Percentiles rank a stretch among this genome's conserved stretches.
These are phyloP conservation scores for Nymphalis urticae DNA, from an alignment of 2,888 invertebrate genomes.

Conservation along the genomic window DNA sequence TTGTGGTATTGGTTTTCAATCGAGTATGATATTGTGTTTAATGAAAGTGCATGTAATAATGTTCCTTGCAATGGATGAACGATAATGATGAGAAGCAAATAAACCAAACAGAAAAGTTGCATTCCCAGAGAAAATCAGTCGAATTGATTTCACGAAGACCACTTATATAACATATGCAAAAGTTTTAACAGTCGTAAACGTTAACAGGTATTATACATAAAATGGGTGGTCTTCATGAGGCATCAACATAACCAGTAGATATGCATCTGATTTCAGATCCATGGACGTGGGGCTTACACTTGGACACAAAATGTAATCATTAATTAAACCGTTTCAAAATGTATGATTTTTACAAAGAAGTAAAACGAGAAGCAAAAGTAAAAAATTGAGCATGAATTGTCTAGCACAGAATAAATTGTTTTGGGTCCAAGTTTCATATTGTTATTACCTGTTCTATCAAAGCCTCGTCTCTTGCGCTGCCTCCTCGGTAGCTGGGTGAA, in stretches of 20 bases:
- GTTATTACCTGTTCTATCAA: slow-evolving; percentile 82
- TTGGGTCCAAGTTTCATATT: slow-evolving; percentile 71
- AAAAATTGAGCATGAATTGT: slow-evolving; percentile 24
- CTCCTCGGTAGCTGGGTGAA: slow-evolving; percentile 82
- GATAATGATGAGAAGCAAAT: slow-evolving; percentile 63
- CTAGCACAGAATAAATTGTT: slow-evolving; percentile 49
- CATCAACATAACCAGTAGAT: slow-evolving; percentile 40
- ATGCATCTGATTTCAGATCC: slow-evolving; percentile 37
- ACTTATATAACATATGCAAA: neutral
- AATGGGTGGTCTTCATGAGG: slow-evolving; percentile 42
- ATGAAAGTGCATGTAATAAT: slow-evolving; percentile 58
- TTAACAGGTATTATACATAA: neutral
- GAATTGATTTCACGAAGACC: slow-evolving; percentile 19
- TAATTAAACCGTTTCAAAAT: slow-evolving; percentile 31
- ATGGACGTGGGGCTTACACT: slow-evolving; percentile 62
- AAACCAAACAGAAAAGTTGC: slow-evolving; percentile 46
- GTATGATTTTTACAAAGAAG: slow-evolving; percentile 1
- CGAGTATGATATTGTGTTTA: slow-evolving; percentile 41
- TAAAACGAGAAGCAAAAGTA: slow-evolving; percentile 9
- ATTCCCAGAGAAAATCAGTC: slow-evolving; percentile 22
- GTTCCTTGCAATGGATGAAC: slow-evolving; percentile 74
- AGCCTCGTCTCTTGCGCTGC: slow-evolving; percentile 82
- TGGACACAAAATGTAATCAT: slow-evolving; percentile 68
- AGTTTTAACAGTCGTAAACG: neutral
- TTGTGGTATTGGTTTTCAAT: no score